Base-by-base conservation (phyloP, 2,113 vertebrate species). In the Ornithorhynchus anatinus region DNA sequence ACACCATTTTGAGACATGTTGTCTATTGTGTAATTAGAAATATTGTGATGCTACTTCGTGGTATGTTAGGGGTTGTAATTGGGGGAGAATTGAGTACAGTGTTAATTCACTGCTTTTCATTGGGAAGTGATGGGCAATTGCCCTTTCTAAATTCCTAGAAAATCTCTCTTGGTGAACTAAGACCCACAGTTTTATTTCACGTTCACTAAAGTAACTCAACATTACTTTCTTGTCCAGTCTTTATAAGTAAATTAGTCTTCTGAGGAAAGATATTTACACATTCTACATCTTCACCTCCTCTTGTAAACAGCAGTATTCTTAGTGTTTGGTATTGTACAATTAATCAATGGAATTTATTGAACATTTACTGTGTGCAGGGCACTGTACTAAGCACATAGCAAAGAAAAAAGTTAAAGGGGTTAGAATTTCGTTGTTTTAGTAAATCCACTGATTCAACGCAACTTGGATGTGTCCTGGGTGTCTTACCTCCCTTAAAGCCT, bases 401-500 rank as follows among this genome's bases (percentile, higher is more conserved):
- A 67, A 69, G 7, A 1, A 33, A 43, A 59, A 39, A 52, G 35
- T 20, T 15, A 38, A 1, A 0, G 0, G 25, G 1, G 23, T 36
- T 40, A 33, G 71, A 33, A 6, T 73, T 25, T 54, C 64, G 1
- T 3, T 74, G 59, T 40, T 60, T 13, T 52, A n/a, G 0, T 72
- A 47, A 76, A 27, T 56, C 25, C 1, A 1, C 22, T 27, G 54
- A n/a, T 54, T 52, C 51, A 56, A 70, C 76, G 61, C 56, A 36
- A 32, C 20, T 38, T 61, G 43, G n/a, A 25, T 78, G 67, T 75
- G 59, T 60, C 50, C 71, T 72, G 71, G 71, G 3, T 52, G 40
- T 60, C 7, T 2, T 44, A 47, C 50, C 29, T 37, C 9, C 35
- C 33, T 37, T 19, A 1, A 17, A 73, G 23, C 48, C 23, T 69